Conservation (phyloP, 1,140 invertebrate genomes). For the Eciton burchellii region DNA sequence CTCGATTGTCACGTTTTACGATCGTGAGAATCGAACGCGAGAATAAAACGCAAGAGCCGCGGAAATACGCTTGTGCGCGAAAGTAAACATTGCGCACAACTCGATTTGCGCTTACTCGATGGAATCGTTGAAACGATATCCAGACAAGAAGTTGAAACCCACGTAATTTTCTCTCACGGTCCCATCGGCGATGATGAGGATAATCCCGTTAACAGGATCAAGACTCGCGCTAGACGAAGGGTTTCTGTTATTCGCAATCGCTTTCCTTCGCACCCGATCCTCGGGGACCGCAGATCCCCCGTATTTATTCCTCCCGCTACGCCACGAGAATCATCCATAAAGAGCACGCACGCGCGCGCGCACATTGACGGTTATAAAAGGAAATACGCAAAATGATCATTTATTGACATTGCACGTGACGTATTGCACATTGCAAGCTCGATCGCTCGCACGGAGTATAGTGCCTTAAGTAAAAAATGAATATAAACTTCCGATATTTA, state of each 20-base stretch:
- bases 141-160: constrained; percentile 56
- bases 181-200: constrained; percentile 63
- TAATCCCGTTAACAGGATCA: constrained; percentile 81
- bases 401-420: constrained; percentile 18
- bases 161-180: constrained; percentile 68
- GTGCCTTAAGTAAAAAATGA: no score
- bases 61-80: background rate
- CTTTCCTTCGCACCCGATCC: constrained; percentile 70
- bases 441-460: no score
- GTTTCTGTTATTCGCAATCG: constrained; percentile 77
- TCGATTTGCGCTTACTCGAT: background rate
- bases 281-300: constrained; percentile 71
- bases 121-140: constrained; percentile 41
- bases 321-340: constrained; percentile 57
- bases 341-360: background rate
- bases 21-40: no score
- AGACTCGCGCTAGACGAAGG: constrained; percentile 74
- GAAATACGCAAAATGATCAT: constrained; percentile 53
- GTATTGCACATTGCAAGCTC: no score
- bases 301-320: constrained; percentile 53
- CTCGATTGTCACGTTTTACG: no score
- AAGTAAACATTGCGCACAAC: constrained; percentile 4
- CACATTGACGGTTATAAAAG: constrained; percentile 62
- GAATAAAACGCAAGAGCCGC: no score
- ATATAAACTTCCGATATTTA: no score